These are phyloP conservation scores for Ditylenchus dipsaci DNA, from an alignment of 1,140 invertebrate species.

Conservation along the genomic window DNA sequence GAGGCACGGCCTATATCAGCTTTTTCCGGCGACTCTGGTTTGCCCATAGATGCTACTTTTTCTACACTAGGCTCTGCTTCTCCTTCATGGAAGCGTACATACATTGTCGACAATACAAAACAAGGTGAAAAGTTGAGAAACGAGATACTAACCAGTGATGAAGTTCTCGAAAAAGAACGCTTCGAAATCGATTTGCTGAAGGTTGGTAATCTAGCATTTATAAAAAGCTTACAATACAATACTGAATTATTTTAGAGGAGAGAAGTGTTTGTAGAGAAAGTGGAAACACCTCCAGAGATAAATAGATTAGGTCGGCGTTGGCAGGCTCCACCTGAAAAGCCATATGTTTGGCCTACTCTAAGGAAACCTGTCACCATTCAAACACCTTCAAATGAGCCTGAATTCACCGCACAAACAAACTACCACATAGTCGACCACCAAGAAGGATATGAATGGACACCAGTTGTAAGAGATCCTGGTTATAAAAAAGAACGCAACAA, in stretches of 20 bases:
- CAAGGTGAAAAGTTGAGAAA: conserved; percentile 19
- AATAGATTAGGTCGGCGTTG: conserved; percentile 45
- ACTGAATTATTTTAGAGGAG: conserved; percentile 26
- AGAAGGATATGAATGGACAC: conserved; percentile 48
- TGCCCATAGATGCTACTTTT: not conserved
- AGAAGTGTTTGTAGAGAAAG: conserved; percentile 53
- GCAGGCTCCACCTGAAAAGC: conserved; percentile 56
- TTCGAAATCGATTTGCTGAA: conserved; percentile 53
- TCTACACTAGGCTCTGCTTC: not conserved
- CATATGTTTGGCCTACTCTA: conserved; percentile 49
- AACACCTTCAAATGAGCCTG: not conserved
- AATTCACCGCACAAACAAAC: not conserved
- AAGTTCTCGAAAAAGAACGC: conserved; percentile 46
- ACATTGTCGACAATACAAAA: conserved; percentile 41
- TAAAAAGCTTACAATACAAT: not conserved
- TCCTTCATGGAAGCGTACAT: conserved; percentile 48
- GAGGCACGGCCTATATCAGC: conserved; percentile 55
- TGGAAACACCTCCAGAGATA: conserved; percentile 41
- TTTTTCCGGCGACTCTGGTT: conserved; percentile 11
- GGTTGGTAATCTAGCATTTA: not conserved
- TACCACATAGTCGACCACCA: not conserved
- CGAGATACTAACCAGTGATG: conserved; percentile 56
- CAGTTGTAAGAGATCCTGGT: conserved; percentile 44
- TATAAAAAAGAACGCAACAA: conserved; percentile 50
- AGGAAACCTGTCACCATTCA: not conserved